Conservation (phyloP, 2,113 vertebrate genomes). For the Rhinopithecus roxellana region DNA sequence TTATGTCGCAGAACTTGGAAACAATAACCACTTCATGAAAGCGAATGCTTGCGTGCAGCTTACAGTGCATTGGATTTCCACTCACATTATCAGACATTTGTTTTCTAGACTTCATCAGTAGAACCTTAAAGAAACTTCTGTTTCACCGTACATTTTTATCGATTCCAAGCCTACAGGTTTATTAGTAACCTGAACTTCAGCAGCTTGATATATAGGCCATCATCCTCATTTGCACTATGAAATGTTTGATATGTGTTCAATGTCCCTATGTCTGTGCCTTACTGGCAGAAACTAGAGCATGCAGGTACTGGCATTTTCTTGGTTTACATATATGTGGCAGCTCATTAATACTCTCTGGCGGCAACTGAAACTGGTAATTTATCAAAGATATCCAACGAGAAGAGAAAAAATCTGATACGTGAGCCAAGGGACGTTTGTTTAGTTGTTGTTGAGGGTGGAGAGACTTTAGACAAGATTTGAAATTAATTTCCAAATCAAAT, state of each 20-base stretch:
- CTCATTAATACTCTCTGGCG: background rate
- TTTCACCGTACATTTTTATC: background rate
- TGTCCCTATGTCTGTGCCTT: background rate
- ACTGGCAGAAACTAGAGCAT: background rate
- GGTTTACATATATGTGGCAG: background rate
- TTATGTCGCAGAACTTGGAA: background rate
- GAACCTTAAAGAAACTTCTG: background rate
- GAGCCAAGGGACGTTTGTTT: background rate
- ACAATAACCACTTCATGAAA: background rate
- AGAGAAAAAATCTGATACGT: too few species aligned
- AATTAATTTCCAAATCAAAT: slow-evolving; percentile 26
- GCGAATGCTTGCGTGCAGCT: too few species aligned
- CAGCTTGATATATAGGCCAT: background rate
- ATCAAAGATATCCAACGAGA: too few species aligned
- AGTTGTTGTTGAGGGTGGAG: background rate
- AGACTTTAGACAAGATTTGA: slow-evolving; percentile 1
- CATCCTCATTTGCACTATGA: background rate
- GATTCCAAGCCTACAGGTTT: background rate
- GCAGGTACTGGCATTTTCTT: background rate
- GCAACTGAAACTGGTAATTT: background rate
- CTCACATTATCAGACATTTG: background rate
- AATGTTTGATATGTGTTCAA: background rate
- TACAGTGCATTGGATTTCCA: background rate
- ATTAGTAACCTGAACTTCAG: background rate
- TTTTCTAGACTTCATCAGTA: background rate